These are phyloP conservation scores for Scomber colias DNA, from an alignment of 2,113 vertebrate genomes.

Conservation along the genomic window DNA sequence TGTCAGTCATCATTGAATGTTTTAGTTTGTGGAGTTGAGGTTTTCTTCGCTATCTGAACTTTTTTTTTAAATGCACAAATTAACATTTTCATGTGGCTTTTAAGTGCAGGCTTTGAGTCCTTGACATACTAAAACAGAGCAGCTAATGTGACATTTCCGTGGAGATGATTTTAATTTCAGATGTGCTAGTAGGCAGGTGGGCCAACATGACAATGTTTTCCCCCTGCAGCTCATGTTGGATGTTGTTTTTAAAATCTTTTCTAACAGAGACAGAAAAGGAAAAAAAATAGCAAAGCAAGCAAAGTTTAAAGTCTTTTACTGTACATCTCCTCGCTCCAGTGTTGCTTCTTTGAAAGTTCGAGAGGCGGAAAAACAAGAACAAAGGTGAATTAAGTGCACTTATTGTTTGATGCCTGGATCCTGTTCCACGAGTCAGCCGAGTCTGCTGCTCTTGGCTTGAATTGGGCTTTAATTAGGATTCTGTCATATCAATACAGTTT, in stretches of 20 bases:
- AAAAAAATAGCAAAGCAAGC: neutral
- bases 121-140: conserved; percentile 6
- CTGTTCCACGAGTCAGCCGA: neutral
- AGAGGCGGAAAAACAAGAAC: neutral
- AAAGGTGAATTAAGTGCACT: neutral
- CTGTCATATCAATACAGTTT: conserved; percentile 7
- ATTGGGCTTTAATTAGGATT: conserved; percentile 8
- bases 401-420: neutral
- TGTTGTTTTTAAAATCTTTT: neutral
- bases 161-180: conserved; percentile 21
- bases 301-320: neutral
- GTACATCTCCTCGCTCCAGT: neutral
- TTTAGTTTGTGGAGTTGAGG: neutral
- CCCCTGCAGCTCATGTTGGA: neutral
- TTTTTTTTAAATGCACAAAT: conserved; percentile 2
- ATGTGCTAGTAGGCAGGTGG: neutral
- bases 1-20: conserved; percentile 4
- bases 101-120: neutral
- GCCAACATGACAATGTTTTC: neutral
- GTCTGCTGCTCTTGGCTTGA: neutral
- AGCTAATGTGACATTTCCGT: conserved; percentile 38
- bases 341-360: neutral
- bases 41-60: neutral
- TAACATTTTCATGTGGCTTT: conserved; percentile 13
- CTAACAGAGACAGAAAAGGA: neutral